Evolutionary conservation across 2,113 vertebrate genomes (phyloP).

Genomic region (Pseudorasbora parva): DNA sequence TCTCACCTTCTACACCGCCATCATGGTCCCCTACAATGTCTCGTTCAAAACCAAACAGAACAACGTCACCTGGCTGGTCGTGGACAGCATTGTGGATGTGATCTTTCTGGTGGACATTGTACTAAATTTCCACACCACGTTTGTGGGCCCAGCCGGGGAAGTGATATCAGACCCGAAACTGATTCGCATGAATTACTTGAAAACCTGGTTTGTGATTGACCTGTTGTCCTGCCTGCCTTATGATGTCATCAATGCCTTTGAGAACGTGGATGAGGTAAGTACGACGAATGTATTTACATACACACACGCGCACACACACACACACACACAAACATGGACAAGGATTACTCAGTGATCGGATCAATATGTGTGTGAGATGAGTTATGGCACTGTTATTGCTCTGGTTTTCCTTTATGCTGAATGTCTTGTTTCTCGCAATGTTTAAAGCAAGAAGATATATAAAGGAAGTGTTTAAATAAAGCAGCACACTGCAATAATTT

Average conservation of each 20-base stretch:
- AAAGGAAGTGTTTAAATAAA: background rate
- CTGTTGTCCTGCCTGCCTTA: constrained; percentile 97
- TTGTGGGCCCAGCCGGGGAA: constrained; percentile 96
- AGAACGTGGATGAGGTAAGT: constrained; percentile 99
- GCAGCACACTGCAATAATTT: background rate
- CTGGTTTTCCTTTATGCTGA: background rate
- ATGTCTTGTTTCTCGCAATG: background rate
- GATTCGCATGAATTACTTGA: constrained; percentile 99
- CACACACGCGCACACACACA: no score
- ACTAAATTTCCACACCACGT: constrained; percentile 98
- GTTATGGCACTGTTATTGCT: background rate
- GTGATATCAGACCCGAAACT: constrained; percentile 98
- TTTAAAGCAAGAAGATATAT: constrained; percentile 12
- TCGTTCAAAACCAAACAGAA: constrained; percentile 99
- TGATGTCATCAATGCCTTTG: constrained; percentile 99
- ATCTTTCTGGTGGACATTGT: constrained; percentile 99
- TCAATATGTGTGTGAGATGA: background rate
- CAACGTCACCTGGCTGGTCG: constrained; percentile 97
- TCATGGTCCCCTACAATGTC: constrained; percentile 99
- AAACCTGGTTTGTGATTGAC: constrained; percentile 99
- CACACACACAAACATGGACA: background rate
- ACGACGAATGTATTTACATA: background rate
- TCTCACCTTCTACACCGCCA: constrained; percentile 98
- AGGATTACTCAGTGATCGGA: background rate
- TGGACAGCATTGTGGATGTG: constrained; percentile 98